These are phyloP conservation scores for Rhinolophus sinicus DNA, from an alignment of 2,113 vertebrate genomes.

Conservation along the genomic window DNA sequence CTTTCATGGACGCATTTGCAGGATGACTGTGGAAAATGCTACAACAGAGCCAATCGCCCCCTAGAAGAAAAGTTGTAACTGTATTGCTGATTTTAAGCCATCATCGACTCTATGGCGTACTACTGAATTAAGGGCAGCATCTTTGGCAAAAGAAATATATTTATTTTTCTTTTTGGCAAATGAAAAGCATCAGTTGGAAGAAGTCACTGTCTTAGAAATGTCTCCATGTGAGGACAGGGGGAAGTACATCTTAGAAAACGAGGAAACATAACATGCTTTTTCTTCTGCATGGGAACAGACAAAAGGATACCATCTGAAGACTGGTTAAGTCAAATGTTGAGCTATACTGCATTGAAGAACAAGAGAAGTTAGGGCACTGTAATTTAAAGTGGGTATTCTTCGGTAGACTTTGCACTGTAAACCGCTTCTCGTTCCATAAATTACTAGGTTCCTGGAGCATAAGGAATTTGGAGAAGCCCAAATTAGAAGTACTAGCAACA, in stretches of 20 bases:
- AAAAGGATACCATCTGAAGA: not conserved
- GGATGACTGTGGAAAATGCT: not conserved
- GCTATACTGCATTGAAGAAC: not conserved
- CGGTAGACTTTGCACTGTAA: not conserved
- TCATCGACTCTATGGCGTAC: not conserved
- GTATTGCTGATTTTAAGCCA: constrained; percentile 20
- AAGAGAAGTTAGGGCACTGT: constrained; percentile 13
- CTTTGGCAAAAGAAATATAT: constrained; percentile 13
- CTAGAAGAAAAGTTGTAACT: not conserved
- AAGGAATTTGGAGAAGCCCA: constrained; percentile 39
- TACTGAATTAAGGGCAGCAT: not conserved
- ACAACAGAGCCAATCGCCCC: not conserved
- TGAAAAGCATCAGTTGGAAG: not conserved
- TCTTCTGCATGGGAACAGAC: not conserved
- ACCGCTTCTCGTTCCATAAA: constrained; percentile 17
- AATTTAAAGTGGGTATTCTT: constrained; percentile 37
- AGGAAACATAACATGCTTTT: not conserved
- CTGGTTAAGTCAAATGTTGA: not conserved
- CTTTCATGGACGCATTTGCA: not conserved
- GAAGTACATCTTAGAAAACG: not conserved
- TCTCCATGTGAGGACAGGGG: not conserved
- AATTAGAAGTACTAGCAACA: constrained; percentile 53
- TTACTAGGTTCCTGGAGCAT: constrained; percentile 23
- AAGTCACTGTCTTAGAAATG: not conserved
- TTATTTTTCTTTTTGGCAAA: not conserved